Evolutionary conservation across 2,888 invertebrate species (phyloP).

Genomic region (Cryptocephalus primarius): DNA sequence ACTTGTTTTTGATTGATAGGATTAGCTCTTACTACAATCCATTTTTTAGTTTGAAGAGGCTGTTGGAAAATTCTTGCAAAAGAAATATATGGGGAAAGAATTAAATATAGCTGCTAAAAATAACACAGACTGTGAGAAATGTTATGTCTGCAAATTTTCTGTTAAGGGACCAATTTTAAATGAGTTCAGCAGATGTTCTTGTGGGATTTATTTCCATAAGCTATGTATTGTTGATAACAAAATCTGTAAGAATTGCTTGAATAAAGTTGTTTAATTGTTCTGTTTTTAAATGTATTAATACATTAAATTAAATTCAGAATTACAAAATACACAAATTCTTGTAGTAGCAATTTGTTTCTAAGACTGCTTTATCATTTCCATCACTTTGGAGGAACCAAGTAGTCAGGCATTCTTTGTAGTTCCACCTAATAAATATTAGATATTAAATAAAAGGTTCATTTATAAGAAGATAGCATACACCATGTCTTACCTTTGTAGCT

Average conservation of each 20-base stretch:
- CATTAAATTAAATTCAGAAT: too few species aligned
- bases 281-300: neutral
- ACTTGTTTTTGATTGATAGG: too few species aligned
- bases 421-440: conserved; percentile 22
- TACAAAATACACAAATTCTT: too few species aligned
- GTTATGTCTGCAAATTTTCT: conserved; percentile 27
- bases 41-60: conserved; percentile 26
- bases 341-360: too few species aligned
- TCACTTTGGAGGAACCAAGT: conserved; percentile 14
- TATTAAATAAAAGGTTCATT: neutral
- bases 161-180: conserved; percentile 23
- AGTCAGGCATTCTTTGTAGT: conserved; percentile 23
- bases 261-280: neutral
- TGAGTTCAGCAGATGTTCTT: conserved; percentile 20
- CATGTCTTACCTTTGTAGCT: conserved; percentile 58
- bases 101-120: conserved; percentile 4
- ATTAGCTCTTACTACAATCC: conserved; percentile 2
- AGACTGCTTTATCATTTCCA: neutral
- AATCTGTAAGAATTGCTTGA: conserved; percentile 19
- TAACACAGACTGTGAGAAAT: conserved; percentile 12
- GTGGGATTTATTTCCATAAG: conserved; percentile 29
- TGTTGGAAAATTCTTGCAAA: conserved; percentile 23
- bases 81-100: conserved; percentile 18
- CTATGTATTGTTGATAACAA: conserved; percentile 25
- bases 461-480: neutral